Base-by-base conservation (phyloP, 2,888 invertebrate genomes). In the Microctonus hyperodae region DNA sequence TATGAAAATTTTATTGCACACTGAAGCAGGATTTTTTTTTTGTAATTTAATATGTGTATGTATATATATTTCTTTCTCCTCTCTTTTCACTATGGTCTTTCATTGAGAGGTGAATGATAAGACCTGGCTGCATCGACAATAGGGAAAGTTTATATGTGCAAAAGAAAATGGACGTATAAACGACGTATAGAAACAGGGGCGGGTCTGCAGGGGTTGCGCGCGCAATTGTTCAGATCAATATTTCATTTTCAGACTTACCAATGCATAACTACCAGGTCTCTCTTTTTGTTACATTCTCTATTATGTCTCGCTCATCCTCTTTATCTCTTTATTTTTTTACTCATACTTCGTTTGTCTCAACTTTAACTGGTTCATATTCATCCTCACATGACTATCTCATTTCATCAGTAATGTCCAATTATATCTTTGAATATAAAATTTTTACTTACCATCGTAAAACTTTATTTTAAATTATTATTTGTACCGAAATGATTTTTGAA, bases 171-270 rank as follows among this genome's bases (percentile, higher is more conserved):
- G 62, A 35, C 28, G 40, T 37, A 62, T 35, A 20, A 59, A 22
- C 28, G 23, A 56, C n/a, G 67, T 58, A 61, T 67, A 65, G 53
- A 44, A n/a, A 61, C 22, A 75, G 71, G 73, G 76, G 72, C 68
- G 74, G 73, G 74, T 76, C 75, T 81, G 83, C 82, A 83, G 83
- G 80, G 79, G 77, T 76, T 82, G 81, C 82, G 81, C 82, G 81
- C 82, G 81, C 81, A 58, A 16, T 28, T 75, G 73, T 78, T 58
- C 76, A 78, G 82, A 83, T 83, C 83, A 83, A 83, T 83, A 83
- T 83, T 83, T 82, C 81, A 83, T 83, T 83, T 81, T 53, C 77
- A 81, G 73, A 75, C 79, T 76, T 77, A 74, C 77, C 76, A 76
- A 72, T 72, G 71, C 66, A 75, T 73, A 67, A 70, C 50, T 50